phyloP scores from a whole-genome alignment of 2,888 invertebrate species.

The Campoletis raptor region DNA sequence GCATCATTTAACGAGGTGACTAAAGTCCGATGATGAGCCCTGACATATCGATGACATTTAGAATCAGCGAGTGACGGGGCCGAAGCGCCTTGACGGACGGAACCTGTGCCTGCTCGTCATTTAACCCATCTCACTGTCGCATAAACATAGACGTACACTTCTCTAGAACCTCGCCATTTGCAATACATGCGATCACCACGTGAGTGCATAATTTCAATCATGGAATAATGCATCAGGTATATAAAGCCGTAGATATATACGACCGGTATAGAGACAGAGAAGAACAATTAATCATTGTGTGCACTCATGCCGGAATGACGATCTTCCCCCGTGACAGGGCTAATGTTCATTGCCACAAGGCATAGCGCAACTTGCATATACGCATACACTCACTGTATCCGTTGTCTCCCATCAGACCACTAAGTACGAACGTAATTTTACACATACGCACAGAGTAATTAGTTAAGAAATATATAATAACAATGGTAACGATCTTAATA shows the following conservation, averaged over 20 bases:
- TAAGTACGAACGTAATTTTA: conserved; percentile 25
- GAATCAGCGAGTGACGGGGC: conserved; percentile 43
- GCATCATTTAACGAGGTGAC: conserved; percentile 36
- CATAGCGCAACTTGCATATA: conserved; percentile 5
- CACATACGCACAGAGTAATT: conserved; percentile 51
- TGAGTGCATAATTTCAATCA: conserved; percentile 59
- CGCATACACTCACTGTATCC: not conserved
- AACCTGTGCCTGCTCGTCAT: conserved; percentile 19
- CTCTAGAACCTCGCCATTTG: conserved; percentile 14
- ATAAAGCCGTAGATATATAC: conserved; percentile 25
- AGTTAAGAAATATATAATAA: conserved; percentile 28
- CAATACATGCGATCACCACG: conserved; percentile 22
- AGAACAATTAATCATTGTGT: conserved; percentile 64
- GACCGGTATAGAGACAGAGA: conserved; percentile 44
- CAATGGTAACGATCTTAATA: conserved; percentile 46
- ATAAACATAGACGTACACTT: not conserved
- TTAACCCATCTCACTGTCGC: conserved; percentile 1
- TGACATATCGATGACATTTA: conserved; percentile 62
- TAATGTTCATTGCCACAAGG: conserved; percentile 42
- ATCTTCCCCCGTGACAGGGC: conserved; percentile 32
- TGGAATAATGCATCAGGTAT: conserved; percentile 58
- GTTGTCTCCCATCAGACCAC: not conserved
- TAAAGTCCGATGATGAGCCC: conserved; percentile 24
- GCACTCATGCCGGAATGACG: conserved; percentile 42
- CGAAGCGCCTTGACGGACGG: conserved; percentile 12